Base-by-base conservation (phyloP, 2,888 invertebrate species). In the Pimpla rufipes region DNA sequence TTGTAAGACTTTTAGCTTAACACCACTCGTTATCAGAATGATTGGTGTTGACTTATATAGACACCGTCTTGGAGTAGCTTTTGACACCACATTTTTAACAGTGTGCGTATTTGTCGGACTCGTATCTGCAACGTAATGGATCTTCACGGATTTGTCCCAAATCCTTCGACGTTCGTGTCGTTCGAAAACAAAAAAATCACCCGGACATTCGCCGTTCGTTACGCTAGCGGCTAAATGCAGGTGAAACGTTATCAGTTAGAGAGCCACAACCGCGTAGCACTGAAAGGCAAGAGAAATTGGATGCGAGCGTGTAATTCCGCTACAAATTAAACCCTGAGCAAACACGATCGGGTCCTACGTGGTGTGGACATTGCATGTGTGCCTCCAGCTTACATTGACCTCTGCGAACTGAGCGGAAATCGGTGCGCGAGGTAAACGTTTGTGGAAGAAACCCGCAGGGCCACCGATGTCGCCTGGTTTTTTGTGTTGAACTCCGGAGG, bases 281-380 rank as follows among this genome's bases (percentile, higher is more conserved):
- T 81, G 79, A 78, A 85, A 85, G 79, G 84, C 83, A 79, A 83
- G 84, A 80, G 79, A 85, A 85, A 89, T 89, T 87, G 89, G 84
- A 85, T 85, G 86, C 81, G 86, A 83, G 86, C 88, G 87, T 88
- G 90, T 89, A 89, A 90, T 90, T 89, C 85, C 86, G 86, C 83
- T 88, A 81, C 81, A 85, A 90, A 90, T 90, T 88, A 88, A 84
- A 64, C 87, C 86, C 66, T 67, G 74, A 83, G 86, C 84, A 88
- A 88, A 90, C 84, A 90, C 71, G 71, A 70, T 82, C 64, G 75
- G 77, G 73, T 74, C 50, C 71, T 13, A 52, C 37, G 8, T 37
- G 37, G 52, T 21, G 57, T 45, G 57, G 18, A 40, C 62, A 21
- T 62, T 40, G 40, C 62, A 40, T 37, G 21, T 40, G 66, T 64